phyloP scores from a whole-genome alignment of 2,113 vertebrate species.

The Poeciliopsis turrubarensis region DNA sequence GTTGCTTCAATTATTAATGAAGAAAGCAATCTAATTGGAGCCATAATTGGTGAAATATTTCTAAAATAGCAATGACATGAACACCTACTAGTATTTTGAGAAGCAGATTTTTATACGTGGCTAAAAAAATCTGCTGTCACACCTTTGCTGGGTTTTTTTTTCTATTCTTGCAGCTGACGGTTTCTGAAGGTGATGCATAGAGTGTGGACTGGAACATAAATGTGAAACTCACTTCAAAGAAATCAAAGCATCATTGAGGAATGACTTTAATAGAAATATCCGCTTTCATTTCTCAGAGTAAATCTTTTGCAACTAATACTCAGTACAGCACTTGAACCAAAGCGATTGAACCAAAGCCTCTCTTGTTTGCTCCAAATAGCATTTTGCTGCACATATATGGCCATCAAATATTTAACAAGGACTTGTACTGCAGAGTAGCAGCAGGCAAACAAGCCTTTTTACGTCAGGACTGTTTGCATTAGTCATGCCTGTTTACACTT shows the following conservation, averaged over 20 bases:
- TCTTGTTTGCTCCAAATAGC: slow-evolving; percentile 29
- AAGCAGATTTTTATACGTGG: neutral
- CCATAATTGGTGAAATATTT: too few relatives aligned
- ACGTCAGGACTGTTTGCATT: neutral
- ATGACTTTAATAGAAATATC: neutral
- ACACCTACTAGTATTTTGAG: neutral
- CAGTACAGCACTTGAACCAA: slow-evolving; percentile 18
- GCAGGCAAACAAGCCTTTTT: slow-evolving; percentile 16
- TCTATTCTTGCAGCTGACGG: neutral
- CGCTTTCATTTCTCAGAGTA: neutral
- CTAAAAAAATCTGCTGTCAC: neutral
- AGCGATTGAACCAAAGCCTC: slow-evolving; percentile 31
- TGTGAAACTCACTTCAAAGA: neutral
- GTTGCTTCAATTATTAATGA: neutral
- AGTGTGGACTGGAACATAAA: neutral
- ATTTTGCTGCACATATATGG: slow-evolving; percentile 29
- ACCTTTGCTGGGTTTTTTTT: neutral
- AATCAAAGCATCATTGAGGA: neutral
- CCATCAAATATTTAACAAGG: slow-evolving; percentile 50
- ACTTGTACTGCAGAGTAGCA: slow-evolving; percentile 22
- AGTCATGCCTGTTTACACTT: neutral
- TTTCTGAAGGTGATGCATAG: neutral
- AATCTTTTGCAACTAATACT: slow-evolving; percentile 13
- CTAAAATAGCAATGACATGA: neutral
- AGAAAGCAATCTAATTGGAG: neutral